Percentiles rank a stretch among this genome's conserved stretches.
Evolutionary conservation across 2,113 vertebrate species (phyloP).

Genomic region (Anoura caudifer): DNA sequence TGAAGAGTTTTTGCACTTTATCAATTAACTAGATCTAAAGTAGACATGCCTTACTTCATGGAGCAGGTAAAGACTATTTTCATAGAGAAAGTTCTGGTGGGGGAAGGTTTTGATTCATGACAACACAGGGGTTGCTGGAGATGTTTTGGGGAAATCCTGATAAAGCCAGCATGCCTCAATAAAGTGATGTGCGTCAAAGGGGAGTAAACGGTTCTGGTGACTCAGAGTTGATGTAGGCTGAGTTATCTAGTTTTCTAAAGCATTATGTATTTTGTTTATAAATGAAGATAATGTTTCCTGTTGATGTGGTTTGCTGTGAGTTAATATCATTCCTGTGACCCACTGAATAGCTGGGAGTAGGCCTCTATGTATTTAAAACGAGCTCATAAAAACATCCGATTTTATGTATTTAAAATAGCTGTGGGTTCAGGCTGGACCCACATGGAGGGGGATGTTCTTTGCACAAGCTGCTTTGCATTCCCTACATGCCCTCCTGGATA

Average conservation of each 20-base stretch:
- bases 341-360: not conserved
- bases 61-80: not conserved
- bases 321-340: not conserved
- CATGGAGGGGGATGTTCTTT: not conserved
- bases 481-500: conserved; percentile 14
- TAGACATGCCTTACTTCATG: not conserved
- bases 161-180: not conserved
- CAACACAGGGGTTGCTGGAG: not conserved
- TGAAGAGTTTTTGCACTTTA: not conserved
- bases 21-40: not conserved
- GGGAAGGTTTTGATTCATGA: not conserved
- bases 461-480: not conserved
- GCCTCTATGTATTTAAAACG: not conserved
- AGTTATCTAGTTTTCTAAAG: not conserved
- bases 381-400: too few species aligned
- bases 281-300: not conserved
- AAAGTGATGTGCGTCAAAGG: not conserved
- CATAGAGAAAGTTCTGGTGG: not conserved
- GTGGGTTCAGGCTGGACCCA: not conserved
- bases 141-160: not conserved
- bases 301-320: not conserved
- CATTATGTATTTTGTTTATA: not conserved
- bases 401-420: too few species aligned
- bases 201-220: not conserved
- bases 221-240: not conserved